Conservation (phyloP, 2,888 invertebrate species). For the Prosapia bicincta region DNA sequence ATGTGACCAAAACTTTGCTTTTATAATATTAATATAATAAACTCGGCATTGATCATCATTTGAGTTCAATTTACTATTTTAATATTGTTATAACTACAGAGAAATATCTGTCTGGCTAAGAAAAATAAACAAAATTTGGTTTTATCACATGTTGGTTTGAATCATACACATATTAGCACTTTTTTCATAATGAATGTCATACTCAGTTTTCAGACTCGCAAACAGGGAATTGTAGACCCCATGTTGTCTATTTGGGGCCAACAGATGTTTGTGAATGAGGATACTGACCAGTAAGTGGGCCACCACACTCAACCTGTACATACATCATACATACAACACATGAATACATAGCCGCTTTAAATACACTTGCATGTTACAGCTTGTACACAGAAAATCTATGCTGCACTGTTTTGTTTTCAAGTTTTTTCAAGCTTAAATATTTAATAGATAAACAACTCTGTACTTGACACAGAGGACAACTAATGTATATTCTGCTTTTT, state of each 20-base stretch:
- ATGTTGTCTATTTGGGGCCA: conserved; percentile 98
- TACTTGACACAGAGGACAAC: background rate
- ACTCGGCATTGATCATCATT: too few relatives aligned
- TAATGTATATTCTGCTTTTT: too few relatives aligned
- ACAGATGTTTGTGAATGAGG: conserved; percentile 96
- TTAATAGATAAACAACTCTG: background rate
- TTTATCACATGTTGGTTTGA: background rate
- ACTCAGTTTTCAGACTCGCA: conserved; percentile 58
- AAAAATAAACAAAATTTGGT: background rate
- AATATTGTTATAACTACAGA: background rate
- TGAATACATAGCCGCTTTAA: conserved; percentile 1
- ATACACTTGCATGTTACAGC: background rate
- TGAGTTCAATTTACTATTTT: too few relatives aligned
- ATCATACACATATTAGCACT: conserved; percentile 8
- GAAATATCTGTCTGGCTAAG: background rate
- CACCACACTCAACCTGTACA: conserved; percentile 32
- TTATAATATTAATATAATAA: too few relatives aligned
- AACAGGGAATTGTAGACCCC: conserved; percentile 97
- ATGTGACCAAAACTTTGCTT: too few relatives aligned
- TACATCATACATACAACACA: conserved; percentile 3
- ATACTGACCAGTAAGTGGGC: conserved; percentile 90
- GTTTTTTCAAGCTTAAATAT: background rate
- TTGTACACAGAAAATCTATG: background rate
- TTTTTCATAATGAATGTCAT: conserved; percentile 17
- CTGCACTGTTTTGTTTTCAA: background rate